Conservation (phyloP, 2,888 invertebrate species). For the Eupithecia exiguata region DNA sequence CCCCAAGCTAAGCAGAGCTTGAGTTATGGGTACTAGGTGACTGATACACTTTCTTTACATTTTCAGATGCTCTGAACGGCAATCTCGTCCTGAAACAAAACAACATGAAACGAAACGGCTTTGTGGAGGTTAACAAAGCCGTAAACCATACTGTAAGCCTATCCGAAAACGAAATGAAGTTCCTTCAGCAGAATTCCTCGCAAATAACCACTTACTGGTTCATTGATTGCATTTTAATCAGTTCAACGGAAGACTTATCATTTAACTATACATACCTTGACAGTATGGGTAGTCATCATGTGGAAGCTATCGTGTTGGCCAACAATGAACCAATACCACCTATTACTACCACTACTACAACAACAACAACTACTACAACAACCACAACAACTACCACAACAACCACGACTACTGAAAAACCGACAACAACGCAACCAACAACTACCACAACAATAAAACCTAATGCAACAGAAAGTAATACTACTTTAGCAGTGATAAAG, state of each 20-base stretch:
- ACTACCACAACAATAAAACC: slow-evolving; percentile 40
- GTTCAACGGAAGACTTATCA: slow-evolving; percentile 84
- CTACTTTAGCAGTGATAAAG: slow-evolving; percentile 10
- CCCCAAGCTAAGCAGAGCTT: too few species aligned
- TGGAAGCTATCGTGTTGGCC: slow-evolving; percentile 89
- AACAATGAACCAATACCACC: slow-evolving; percentile 86
- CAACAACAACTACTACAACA: slow-evolving; percentile 74
- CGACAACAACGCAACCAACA: slow-evolving; percentile 45
- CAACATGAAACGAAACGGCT: slow-evolving; percentile 82
- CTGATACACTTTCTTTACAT: too few species aligned
- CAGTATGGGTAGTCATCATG: slow-evolving; percentile 83
- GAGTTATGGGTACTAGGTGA: too few species aligned
- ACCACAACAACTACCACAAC: slow-evolving; percentile 66
- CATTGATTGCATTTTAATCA: slow-evolving; percentile 89
- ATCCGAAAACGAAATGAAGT: slow-evolving; percentile 85
- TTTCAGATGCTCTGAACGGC: slow-evolving; percentile 87
- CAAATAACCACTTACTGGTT: slow-evolving; percentile 89
- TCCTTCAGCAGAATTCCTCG: slow-evolving; percentile 77
- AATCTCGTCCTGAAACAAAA: slow-evolving; percentile 86
- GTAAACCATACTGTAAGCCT: slow-evolving; percentile 85
- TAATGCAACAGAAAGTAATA: slow-evolving; percentile 2
- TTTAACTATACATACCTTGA: slow-evolving; percentile 86
- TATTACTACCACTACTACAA: slow-evolving; percentile 75
- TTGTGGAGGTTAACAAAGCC: slow-evolving; percentile 85
- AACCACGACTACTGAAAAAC: slow-evolving; percentile 54